phyloP scores from a whole-genome alignment of 2,113 vertebrate species.

The Mellivora capensis region DNA sequence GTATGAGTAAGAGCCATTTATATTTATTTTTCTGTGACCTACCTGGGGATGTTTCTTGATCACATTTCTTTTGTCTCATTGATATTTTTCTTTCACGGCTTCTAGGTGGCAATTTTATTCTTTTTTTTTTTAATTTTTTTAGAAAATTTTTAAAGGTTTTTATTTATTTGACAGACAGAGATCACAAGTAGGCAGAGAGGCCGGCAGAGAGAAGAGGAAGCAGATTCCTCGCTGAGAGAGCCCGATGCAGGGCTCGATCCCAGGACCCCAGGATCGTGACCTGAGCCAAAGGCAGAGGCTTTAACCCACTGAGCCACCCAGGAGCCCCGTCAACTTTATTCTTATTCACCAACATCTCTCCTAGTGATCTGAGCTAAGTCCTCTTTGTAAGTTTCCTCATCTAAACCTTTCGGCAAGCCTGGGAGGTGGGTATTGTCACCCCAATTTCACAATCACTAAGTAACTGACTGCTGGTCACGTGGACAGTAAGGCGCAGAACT shows the following conservation, averaged over 20 bases:
- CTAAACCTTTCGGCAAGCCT: neutral
- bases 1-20: neutral
- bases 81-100: neutral
- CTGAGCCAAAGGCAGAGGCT: too few species aligned
- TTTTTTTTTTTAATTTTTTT: neutral
- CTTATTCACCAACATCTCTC: neutral
- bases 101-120: neutral
- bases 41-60: neutral
- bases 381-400: neutral
- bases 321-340: neutral
- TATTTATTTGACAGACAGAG: too few species aligned
- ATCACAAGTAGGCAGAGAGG: too few species aligned
- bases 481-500: neutral
- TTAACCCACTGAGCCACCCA: too few species aligned
- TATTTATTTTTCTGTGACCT: conserved; percentile 23
- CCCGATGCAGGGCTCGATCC: too few species aligned
- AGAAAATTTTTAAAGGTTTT: too few species aligned
- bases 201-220: too few species aligned
- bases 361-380: neutral
- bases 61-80: neutral
- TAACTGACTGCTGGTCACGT: neutral
- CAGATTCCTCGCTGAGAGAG: too few species aligned
- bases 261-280: too few species aligned
- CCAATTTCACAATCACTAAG: neutral
- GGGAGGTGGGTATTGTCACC: neutral